Conservation (phyloP, 2,888 invertebrate genomes). For the Agrotis segetum region DNA sequence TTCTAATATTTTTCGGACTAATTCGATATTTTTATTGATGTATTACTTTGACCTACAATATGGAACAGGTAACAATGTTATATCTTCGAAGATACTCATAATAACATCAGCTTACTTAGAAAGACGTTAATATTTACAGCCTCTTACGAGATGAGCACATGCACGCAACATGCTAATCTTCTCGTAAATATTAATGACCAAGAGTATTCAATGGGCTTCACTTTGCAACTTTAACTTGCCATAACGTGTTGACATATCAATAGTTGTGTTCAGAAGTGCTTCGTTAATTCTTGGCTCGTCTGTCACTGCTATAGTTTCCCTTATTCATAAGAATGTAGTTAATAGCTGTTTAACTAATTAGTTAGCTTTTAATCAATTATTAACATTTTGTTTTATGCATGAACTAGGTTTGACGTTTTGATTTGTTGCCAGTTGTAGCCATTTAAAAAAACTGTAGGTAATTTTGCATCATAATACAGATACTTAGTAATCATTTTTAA, state of each 20-base stretch:
- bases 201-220: constrained; percentile 10
- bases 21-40: too few species aligned
- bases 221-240: constrained; percentile 6
- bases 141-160: constrained; percentile 4
- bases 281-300: too few species aligned
- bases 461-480: too few species aligned
- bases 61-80: too few species aligned
- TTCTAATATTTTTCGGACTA: too few species aligned
- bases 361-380: neutral
- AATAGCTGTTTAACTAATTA: neutral
- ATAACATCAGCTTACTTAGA: constrained; percentile 1
- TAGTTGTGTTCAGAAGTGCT: neutral
- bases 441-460: too few species aligned
- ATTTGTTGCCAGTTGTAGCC: too few species aligned
- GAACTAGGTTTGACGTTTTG: too few species aligned
- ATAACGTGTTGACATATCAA: neutral
- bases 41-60: too few species aligned
- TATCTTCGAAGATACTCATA: neutral
- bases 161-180: constrained; percentile 11
- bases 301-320: too few species aligned
- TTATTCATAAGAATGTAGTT: neutral
- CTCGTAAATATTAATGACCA: constrained; percentile 37
- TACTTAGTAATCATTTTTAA: too few species aligned
- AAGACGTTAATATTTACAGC: constrained; percentile 20
- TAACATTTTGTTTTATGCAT: neutral